phyloP scores from a whole-genome alignment of 2,797 vertebrate species.

The Epinephelus malabaricus region DNA sequence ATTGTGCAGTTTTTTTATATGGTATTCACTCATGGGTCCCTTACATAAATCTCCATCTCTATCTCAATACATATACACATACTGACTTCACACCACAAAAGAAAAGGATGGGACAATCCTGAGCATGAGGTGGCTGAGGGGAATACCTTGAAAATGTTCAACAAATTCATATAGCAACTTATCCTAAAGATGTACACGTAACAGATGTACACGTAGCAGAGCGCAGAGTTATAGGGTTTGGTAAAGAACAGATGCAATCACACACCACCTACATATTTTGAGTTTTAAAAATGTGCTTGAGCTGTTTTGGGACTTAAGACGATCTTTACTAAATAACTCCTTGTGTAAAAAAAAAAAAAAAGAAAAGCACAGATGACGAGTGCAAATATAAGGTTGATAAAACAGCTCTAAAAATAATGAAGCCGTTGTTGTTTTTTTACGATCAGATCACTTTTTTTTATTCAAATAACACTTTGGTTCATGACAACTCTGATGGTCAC shows the following conservation, averaged over 20 bases:
- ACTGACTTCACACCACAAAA: neutral
- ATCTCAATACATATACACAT: neutral
- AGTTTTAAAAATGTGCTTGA: neutral
- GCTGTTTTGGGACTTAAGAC: neutral
- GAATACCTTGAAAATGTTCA: neutral
- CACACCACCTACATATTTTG: neutral
- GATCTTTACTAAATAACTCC: neutral
- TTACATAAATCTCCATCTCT: neutral
- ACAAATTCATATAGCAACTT: neutral
- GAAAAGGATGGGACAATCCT: neutral
- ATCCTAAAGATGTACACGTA: neutral
- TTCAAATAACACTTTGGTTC: neutral
- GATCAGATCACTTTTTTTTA: neutral
- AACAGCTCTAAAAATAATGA: neutral
- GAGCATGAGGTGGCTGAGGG: neutral
- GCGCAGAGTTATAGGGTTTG: neutral
- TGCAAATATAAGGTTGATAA: neutral
- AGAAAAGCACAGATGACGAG: neutral
- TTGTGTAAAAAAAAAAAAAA: neutral
- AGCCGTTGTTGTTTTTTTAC: neutral
- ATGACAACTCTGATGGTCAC: neutral
- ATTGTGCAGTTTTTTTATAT: conserved; percentile 11
- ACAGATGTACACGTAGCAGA: neutral
- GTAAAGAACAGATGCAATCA: neutral
- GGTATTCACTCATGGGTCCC: neutral